Base-by-base conservation (phyloP, 2,888 invertebrate genomes). In the Ennomos erosarius region DNA sequence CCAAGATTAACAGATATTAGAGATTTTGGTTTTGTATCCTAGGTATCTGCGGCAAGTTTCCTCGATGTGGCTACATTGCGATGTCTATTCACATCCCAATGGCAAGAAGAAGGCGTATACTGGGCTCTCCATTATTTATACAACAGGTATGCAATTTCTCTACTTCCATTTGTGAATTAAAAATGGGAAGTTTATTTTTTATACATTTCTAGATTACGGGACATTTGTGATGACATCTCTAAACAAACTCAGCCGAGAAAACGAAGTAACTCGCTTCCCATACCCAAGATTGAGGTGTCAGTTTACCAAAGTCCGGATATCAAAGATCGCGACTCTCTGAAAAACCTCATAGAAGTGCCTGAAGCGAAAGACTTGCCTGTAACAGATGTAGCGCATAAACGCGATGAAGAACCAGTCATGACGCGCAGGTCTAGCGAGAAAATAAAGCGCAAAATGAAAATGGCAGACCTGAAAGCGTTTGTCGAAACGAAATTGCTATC, bases 81-180 rank as follows among this genome's bases (percentile, higher is more conserved):
- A 51, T 99, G 99, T 81, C 93, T 99, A 10, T 99, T 99, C 81
- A 97, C 99, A 62, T 95, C 98, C 0, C 98, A 99, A 78, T 99
- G 99, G 99, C 96, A 98, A 79, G 99, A 99, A 81, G 99, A 99
- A 82, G 99, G 99, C 0, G 96, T 99, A 10, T 98, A 97, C 84
- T 99, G 99, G 99, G 98, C 98, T 10, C 88, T 99, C 35, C 97
- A 98, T 82, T 99, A 96, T 87, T 92, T 98, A 65, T 97, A 97
- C 75, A 97, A 98, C 79, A 95, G 98, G 98, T 97, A 71, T 12
- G 12, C 16, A 34, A 39, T 44, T 26, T 16, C 9, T 9, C 37
- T 2, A n/a, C 34, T 42, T 11, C 26, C n/a, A 50, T 50, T 12
- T 33, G 6, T n/a, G n/a, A n/a, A 42, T 33, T 47, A n/a, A 26